These are phyloP conservation scores for Manis javanica DNA, from an alignment of 2,797 vertebrate species.

Conservation along the genomic window DNA sequence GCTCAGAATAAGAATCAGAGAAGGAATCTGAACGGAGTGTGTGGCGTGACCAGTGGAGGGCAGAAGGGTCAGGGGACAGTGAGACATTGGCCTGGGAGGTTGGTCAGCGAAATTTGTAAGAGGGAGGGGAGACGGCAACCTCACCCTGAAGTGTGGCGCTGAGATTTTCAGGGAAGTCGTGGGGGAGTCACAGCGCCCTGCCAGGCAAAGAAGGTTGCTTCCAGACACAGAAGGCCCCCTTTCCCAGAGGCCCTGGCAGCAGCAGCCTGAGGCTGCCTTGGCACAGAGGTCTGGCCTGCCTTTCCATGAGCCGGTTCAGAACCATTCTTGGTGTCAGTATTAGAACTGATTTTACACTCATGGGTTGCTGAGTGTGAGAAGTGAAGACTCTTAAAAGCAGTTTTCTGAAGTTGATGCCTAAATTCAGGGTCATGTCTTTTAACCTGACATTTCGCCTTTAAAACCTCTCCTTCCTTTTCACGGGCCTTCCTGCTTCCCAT, in stretches of 20 bases:
- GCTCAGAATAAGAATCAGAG: not conserved
- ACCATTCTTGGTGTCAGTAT: not conserved
- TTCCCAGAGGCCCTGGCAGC: not conserved
- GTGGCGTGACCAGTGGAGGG: not conserved
- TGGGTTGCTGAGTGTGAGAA: not conserved
- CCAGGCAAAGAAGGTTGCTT: not conserved
- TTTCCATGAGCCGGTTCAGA: not conserved
- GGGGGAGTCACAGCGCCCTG: not conserved
- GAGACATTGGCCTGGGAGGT: not conserved
- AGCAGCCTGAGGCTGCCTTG: not conserved
- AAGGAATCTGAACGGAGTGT: not conserved
- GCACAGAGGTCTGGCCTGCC: not conserved
- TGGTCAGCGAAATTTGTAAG: not conserved
- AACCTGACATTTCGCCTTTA: not conserved
- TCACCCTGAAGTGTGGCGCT: not conserved
- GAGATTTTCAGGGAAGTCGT: not conserved
- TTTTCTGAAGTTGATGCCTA: not conserved
- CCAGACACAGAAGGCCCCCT: not conserved
- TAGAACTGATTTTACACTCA: not conserved
- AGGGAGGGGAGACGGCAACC: not conserved
- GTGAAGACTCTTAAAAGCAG: not conserved
- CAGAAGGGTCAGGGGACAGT: not conserved
- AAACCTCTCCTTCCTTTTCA: not conserved
- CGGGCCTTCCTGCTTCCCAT: not conserved
- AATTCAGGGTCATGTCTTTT: not conserved